These are phyloP conservation scores for Pogonophryne albipinna DNA, from an alignment of 2,797 vertebrate genomes.

Conservation along the genomic window DNA sequence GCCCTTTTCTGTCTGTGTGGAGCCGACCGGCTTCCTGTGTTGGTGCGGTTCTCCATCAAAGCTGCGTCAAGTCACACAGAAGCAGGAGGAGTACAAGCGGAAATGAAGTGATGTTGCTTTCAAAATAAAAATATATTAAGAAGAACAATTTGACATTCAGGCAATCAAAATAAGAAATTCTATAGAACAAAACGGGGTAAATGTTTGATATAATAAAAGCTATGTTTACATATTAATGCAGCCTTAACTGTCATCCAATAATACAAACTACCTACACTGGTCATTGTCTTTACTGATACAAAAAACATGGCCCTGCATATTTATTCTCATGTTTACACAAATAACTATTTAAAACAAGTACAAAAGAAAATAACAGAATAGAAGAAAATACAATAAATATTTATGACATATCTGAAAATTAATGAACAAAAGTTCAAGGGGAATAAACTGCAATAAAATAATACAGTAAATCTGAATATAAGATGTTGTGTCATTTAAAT, in stretches of 20 bases:
- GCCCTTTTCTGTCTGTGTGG: slow-evolving; percentile 71
- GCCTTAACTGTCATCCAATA: background rate
- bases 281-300: background rate
- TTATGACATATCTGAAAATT: too few relatives aligned
- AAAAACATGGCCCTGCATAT: too few relatives aligned
- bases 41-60: slow-evolving; percentile 51
- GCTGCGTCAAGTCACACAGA: slow-evolving; percentile 40
- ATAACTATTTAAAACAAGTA: background rate
- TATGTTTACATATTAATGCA: background rate
- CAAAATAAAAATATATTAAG: slow-evolving; percentile 36
- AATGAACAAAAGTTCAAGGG: background rate
- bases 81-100: slow-evolving; percentile 11
- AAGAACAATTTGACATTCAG: background rate
- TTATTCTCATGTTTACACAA: too few relatives aligned
- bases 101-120: slow-evolving; percentile 14
- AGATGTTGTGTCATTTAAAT: background rate
- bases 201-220: too few relatives aligned
- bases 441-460: background rate
- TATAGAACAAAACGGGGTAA: background rate
- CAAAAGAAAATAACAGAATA: background rate
- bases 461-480: background rate
- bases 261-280: background rate
- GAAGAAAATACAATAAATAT: background rate
- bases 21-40: slow-evolving; percentile 84
- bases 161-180: too few relatives aligned